These are phyloP conservation scores for Perithous albicinctus DNA, from an alignment of 2,888 invertebrate genomes.

Conservation along the genomic window DNA sequence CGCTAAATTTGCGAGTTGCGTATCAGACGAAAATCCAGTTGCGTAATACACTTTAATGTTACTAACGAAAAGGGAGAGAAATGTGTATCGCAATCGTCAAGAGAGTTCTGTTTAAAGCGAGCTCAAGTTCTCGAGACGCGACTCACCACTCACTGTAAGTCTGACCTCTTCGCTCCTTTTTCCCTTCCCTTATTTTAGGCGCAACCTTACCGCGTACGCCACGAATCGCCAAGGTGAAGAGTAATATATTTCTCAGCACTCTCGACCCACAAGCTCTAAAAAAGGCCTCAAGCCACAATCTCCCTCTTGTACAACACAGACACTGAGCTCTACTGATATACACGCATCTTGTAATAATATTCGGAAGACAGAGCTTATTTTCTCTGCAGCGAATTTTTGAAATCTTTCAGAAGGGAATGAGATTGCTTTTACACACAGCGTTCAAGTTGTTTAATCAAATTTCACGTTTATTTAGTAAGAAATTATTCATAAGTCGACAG, in stretches of 20 bases:
- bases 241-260: not conserved
- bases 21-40: not conserved
- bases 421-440: not conserved
- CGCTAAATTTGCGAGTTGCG: not conserved
- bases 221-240: not conserved
- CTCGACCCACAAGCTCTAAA: not conserved
- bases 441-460: not conserved
- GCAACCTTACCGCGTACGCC: constrained; percentile 20
- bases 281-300: not conserved
- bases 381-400: not conserved
- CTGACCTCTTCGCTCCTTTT: not conserved
- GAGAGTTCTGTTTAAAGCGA: not conserved
- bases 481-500: not conserved
- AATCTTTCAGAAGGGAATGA: not conserved
- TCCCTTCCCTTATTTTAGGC: constrained; percentile 24
- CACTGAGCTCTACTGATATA: not conserved
- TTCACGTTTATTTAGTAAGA: not conserved
- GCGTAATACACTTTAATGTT: not conserved
- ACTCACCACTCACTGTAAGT: not conserved
- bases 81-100: not conserved
- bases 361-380: not conserved
- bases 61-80: not conserved
- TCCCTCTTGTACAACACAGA: not conserved
- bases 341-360: not conserved
- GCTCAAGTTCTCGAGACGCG: not conserved